A percentile compares a stretch with the other conserved stretches of the same genome.
Conservation (phyloP, 2,888 invertebrate species). For the Drosophila tripunctata region DNA sequence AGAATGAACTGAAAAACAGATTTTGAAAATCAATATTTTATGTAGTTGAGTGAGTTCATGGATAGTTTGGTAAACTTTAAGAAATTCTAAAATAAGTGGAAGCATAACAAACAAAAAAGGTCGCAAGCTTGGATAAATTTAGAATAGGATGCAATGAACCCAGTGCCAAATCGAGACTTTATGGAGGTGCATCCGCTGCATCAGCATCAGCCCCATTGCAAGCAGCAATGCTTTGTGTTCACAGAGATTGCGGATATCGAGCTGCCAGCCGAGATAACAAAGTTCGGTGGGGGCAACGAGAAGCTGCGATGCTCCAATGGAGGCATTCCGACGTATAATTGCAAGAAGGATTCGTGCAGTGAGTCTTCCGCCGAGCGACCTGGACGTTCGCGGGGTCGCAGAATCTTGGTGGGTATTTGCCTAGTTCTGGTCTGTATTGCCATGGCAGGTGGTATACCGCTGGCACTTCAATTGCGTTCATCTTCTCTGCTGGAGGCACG, state of each 20-base stretch:
- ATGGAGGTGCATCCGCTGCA: constrained; percentile 83
- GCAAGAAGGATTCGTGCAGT: constrained; percentile 81
- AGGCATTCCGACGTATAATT: constrained; percentile 75
- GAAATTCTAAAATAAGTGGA: too few relatives aligned
- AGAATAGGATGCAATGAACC: constrained; percentile 78
- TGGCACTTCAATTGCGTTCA: constrained; percentile 86
- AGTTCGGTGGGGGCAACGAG: constrained; percentile 81
- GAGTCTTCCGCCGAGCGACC: constrained; percentile 70
- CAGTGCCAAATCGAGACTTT: constrained; percentile 84
- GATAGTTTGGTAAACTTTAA: too few relatives aligned
- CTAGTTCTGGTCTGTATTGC: constrained; percentile 82
- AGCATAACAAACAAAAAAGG: neutral
- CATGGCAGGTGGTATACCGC: constrained; percentile 85
- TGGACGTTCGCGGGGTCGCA: constrained; percentile 75
- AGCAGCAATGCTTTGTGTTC: constrained; percentile 84
- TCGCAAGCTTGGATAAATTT: neutral
- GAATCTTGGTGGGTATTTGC: constrained; percentile 78
- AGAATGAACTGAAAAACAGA: neutral
- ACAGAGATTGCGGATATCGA: constrained; percentile 84
- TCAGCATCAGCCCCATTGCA: constrained; percentile 82
- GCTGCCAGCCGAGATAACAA: constrained; percentile 84
- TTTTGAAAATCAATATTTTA: constrained; percentile 46
- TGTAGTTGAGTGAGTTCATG: too few relatives aligned
- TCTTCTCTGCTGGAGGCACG: constrained; percentile 86
- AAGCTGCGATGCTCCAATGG: constrained; percentile 82